Percentiles rank a stretch among this genome's conserved stretches.
Evolutionary conservation across 1,140 invertebrate species (phyloP).

Genomic region (Bombyx mandarina): DNA sequence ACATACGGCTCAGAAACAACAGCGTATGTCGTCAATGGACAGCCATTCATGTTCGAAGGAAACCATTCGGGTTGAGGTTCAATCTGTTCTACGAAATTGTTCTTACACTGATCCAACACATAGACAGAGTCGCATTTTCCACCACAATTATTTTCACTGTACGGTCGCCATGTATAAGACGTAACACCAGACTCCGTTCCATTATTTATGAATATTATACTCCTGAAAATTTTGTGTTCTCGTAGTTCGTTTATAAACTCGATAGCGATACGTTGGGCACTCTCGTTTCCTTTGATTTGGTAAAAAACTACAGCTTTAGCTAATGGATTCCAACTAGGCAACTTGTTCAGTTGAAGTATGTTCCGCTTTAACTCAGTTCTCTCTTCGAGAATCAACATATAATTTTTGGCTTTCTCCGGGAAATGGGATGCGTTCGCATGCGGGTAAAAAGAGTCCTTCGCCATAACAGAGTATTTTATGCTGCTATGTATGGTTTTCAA

Average conservation of each 20-base stretch:
- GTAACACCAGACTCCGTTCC: conserved; percentile 37
- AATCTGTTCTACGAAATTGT: conserved; percentile 43
- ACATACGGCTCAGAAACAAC: conserved; percentile 65
- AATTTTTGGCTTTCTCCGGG: conserved; percentile 70
- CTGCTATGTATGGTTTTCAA: conserved; percentile 59
- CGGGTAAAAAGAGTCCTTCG: conserved; percentile 58
- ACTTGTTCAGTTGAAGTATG: conserved; percentile 55
- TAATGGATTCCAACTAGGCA: conserved; percentile 68
- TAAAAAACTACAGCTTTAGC: conserved; percentile 65
- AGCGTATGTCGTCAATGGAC: conserved; percentile 58
- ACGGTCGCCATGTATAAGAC: conserved; percentile 63
- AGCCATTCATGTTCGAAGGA: conserved; percentile 54
- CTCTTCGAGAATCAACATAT: conserved; percentile 66
- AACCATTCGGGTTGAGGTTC: conserved; percentile 45
- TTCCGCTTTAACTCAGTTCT: conserved; percentile 53
- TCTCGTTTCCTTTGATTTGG: conserved; percentile 35
- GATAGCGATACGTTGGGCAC: conserved; percentile 36
- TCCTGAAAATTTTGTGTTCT: conserved; percentile 51
- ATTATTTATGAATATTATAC: conserved; percentile 56
- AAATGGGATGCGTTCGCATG: conserved; percentile 69
- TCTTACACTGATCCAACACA: conserved; percentile 55
- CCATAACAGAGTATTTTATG: conserved; percentile 66
- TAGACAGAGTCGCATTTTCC: conserved; percentile 55
- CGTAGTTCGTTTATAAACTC: conserved; percentile 55
- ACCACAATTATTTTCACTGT: conserved; percentile 57